phyloP scores from a whole-genome alignment of 2,888 invertebrate genomes.

The Harpalus rufipes region DNA sequence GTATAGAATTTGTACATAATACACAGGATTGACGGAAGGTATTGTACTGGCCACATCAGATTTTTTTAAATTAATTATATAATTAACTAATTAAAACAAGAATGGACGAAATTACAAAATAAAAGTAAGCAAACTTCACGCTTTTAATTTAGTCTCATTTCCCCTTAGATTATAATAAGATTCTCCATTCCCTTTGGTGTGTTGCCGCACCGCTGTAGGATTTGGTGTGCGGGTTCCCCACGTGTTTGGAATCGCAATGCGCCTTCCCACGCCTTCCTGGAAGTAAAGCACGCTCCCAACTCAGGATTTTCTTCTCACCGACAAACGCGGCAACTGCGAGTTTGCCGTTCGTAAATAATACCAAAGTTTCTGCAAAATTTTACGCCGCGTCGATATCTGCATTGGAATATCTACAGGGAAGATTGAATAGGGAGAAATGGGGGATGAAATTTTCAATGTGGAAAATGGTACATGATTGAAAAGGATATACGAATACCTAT shows the following conservation, averaged over 20 bases:
- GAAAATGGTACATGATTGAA: background rate
- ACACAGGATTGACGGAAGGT: no score
- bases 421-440: background rate
- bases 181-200: background rate
- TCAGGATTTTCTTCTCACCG: slow-evolving; percentile 17
- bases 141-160: background rate
- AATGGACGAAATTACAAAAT: background rate
- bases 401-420: background rate
- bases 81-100: no score
- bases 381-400: slow-evolving; percentile 21
- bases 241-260: slow-evolving; percentile 56
- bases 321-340: slow-evolving; percentile 28
- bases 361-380: slow-evolving; percentile 23
- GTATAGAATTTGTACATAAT: no score
- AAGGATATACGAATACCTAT: no score
- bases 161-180: background rate
- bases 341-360: slow-evolving; percentile 42
- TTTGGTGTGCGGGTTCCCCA: slow-evolving; percentile 36
- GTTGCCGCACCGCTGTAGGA: slow-evolving; percentile 31
- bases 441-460: background rate
- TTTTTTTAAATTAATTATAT: no score
- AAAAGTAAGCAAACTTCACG: background rate
- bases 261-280: slow-evolving; percentile 5
- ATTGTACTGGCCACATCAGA: no score
- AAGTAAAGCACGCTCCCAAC: background rate